Evolutionary conservation across 2,888 invertebrate species (phyloP).

Genomic region (Drosophila prolongata): DNA sequence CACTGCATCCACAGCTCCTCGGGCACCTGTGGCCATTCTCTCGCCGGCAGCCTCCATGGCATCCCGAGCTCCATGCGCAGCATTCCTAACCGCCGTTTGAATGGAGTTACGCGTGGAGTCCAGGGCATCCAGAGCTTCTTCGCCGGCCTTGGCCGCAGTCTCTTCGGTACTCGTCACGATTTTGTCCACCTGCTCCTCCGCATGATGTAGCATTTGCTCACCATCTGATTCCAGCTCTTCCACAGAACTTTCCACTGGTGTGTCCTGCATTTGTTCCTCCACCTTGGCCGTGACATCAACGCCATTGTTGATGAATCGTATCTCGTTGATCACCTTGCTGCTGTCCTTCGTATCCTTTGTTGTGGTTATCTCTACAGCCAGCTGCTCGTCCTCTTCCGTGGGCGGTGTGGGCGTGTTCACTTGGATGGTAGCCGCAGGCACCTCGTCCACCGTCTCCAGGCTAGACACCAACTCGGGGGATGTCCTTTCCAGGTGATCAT

Average conservation of each 20-base stretch:
- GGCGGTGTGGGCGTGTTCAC: conserved; percentile 72
- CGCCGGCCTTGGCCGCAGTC: conserved; percentile 31
- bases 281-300: conserved; percentile 83
- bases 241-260: conserved; percentile 52
- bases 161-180: conserved; percentile 51
- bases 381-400: conserved; percentile 82
- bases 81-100: conserved; percentile 54
- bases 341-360: conserved; percentile 77
- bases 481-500: conserved; percentile 75
- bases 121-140: conserved; percentile 36
- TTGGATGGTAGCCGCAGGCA: conserved; percentile 52
- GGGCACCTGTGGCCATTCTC: conserved; percentile 58
- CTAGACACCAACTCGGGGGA: conserved; percentile 78
- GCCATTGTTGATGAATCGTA: conserved; percentile 84
- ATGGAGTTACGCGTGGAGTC: conserved; percentile 58
- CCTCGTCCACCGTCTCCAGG: conserved; percentile 72
- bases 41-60: conserved; percentile 67
- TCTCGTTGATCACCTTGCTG: conserved; percentile 81
- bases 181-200: conserved; percentile 59
- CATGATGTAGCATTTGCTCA: conserved; percentile 45
- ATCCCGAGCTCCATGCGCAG: conserved; percentile 59
- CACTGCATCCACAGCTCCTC: conserved; percentile 56
- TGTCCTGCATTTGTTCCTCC: conserved; percentile 66
- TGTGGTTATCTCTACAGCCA: conserved; percentile 82
- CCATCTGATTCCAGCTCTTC: conserved; percentile 64